A percentile compares a stretch with the other conserved stretches of the same genome.
Conservation (phyloP, 2,797 vertebrate species). For the Myotis pilosus region DNA sequence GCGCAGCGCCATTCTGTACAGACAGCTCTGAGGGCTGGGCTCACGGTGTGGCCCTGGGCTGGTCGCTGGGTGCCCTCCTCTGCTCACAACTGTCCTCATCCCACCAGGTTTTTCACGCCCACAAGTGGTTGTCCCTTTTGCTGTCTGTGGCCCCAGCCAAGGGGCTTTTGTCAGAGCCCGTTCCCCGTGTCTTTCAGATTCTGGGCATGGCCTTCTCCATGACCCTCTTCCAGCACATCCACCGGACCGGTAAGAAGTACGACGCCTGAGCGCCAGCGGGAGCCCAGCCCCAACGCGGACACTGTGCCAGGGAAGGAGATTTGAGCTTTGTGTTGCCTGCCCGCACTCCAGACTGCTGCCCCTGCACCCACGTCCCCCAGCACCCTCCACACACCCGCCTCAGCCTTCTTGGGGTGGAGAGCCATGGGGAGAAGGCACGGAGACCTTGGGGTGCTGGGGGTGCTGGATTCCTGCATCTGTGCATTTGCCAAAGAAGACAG, state of each 20-base stretch:
- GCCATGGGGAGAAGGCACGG: background rate
- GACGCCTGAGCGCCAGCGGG: constrained; percentile 87
- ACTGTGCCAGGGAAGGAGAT: constrained; percentile 39
- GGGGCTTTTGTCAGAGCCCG: background rate
- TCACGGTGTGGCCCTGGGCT: background rate
- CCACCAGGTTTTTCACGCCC: rapidly evolving
- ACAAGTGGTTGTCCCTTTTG: rapidly evolving
- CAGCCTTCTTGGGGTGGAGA: background rate
- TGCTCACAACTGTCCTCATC: rapidly evolving
- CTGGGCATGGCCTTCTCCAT: constrained; percentile 99
- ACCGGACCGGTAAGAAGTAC: constrained; percentile 97
- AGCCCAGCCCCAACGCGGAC: background rate
- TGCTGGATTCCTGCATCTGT: constrained; percentile 48
- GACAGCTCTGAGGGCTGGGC: background rate
- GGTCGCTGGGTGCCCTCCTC: rapidly evolving
- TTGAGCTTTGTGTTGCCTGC: constrained; percentile 48
- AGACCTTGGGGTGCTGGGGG: constrained; percentile 37
- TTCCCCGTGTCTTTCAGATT: constrained; percentile 87
- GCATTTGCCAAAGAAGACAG: constrained; percentile 87
- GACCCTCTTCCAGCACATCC: constrained; percentile 98
- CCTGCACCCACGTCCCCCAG: constrained; percentile 65
- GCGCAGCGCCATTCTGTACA: rapidly evolving
- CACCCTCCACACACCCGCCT: constrained; percentile 46
- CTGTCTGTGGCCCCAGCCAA: background rate
- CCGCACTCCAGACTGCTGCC: constrained; percentile 47